A percentile compares a stretch with the other conserved stretches of the same genome.
phyloP scores from a whole-genome alignment of 2,888 invertebrate species.

The Melitaea athalia region DNA sequence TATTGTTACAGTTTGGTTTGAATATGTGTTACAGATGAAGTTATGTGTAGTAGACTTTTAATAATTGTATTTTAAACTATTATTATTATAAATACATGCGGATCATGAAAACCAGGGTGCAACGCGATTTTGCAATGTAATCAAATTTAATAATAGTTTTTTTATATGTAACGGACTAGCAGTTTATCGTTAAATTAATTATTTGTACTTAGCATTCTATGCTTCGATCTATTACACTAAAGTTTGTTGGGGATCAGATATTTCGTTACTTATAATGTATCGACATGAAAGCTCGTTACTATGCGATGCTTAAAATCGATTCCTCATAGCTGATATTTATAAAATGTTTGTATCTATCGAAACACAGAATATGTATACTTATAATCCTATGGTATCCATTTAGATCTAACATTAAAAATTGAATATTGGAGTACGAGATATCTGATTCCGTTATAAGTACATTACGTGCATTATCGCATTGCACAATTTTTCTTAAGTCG shows the following conservation, averaged over 20 bases:
- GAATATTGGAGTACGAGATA: constrained; percentile 51
- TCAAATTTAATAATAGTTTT: constrained; percentile 51
- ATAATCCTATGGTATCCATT: constrained; percentile 41
- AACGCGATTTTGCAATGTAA: constrained; percentile 71
- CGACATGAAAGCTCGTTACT: constrained; percentile 43
- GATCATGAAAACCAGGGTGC: constrained; percentile 81
- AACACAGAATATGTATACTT: constrained; percentile 43
- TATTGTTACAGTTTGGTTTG: constrained; percentile 81
- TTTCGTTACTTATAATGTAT: constrained; percentile 50
- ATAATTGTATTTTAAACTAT: constrained; percentile 73
- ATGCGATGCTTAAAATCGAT: constrained; percentile 41
- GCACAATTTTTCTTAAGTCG: constrained; percentile 66
- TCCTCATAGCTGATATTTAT: constrained; percentile 36
- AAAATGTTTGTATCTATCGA: constrained; percentile 40
- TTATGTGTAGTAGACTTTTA: constrained; percentile 74
- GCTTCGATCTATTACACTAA: constrained; percentile 77
- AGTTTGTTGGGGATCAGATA: constrained; percentile 75
- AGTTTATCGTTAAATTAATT: constrained; percentile 72
- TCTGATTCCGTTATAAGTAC: constrained; percentile 70
- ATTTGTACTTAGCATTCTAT: constrained; percentile 81
- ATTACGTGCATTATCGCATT: constrained; percentile 72
- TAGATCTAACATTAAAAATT: constrained; percentile 42
- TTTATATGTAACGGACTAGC: constrained; percentile 75
- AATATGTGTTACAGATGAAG: constrained; percentile 80
- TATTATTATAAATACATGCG: constrained; percentile 76